These are phyloP conservation scores for Coregonus clupeaformis DNA, from an alignment of 2,113 vertebrate genomes.

Conservation along the genomic window DNA sequence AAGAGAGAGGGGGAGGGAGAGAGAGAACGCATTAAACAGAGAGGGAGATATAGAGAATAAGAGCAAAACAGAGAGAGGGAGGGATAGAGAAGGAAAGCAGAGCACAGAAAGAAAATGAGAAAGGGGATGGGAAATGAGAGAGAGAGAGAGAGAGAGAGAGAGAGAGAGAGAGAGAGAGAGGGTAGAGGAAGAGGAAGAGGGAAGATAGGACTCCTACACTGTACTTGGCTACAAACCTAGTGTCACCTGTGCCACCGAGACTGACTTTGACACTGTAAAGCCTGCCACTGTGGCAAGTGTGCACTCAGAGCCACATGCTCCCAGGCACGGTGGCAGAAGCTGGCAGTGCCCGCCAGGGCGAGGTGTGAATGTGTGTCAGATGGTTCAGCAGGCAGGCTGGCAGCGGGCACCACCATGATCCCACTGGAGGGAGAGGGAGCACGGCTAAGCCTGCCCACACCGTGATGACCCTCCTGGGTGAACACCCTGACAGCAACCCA, in stretches of 20 bases:
- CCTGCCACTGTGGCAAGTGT: conserved; percentile 30
- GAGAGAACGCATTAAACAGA: neutral
- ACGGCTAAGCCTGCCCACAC: neutral
- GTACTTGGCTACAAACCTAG: too few relatives aligned
- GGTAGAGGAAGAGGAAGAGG: too few relatives aligned
- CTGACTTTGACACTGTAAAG: conserved; percentile 11
- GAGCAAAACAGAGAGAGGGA: too few relatives aligned
- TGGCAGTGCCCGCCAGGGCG: conserved; percentile 61
- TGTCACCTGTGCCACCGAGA: too few relatives aligned
- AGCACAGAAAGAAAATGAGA: too few relatives aligned
- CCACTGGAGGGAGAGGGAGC: too few relatives aligned
- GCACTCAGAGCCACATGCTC: conserved; percentile 29
- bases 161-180: too few relatives aligned
- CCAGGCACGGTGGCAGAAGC: conserved; percentile 37
- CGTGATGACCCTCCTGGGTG: neutral
- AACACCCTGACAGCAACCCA: neutral
- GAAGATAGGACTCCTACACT: too few relatives aligned
- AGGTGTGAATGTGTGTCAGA: conserved; percentile 96
- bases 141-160: too few relatives aligned
- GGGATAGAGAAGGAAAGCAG: too few relatives aligned
- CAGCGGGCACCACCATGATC: conserved; percentile 55
- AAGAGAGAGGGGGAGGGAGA: neutral
- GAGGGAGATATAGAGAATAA: neutral
- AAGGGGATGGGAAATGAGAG: too few relatives aligned
- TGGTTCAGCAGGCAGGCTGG: conserved; percentile 85